These are phyloP conservation scores for Bombylius discolor DNA, from an alignment of 2,888 invertebrate genomes.

Conservation along the genomic window DNA sequence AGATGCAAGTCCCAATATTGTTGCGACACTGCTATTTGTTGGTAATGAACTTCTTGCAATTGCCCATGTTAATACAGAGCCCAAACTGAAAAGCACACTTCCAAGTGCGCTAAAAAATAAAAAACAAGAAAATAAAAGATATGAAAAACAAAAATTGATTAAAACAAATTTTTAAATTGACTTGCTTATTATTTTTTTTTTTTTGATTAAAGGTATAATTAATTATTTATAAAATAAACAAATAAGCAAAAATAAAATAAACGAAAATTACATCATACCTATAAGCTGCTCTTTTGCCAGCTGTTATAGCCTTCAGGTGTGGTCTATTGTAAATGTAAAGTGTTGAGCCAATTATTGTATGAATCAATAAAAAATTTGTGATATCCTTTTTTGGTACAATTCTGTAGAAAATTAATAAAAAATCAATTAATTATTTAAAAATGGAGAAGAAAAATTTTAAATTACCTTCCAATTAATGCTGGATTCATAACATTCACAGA, in stretches of 20 bases:
- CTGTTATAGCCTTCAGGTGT: slow-evolving; percentile 54
- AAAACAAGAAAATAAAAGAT: slow-evolving; percentile 2
- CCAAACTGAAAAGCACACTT: slow-evolving; percentile 73
- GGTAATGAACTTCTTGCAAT: slow-evolving; percentile 61
- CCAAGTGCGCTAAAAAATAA: slow-evolving; percentile 41
- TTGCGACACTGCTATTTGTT: slow-evolving; percentile 22
- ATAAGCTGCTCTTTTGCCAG: slow-evolving; percentile 50
- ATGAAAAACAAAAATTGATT: background rate
- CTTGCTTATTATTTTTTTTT: background rate
- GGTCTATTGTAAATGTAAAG: slow-evolving; percentile 71
- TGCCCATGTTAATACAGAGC: slow-evolving; percentile 81
- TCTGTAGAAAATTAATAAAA: slow-evolving; percentile 31
- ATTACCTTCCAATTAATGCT: slow-evolving; percentile 54
- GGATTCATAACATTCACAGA: slow-evolving; percentile 80
- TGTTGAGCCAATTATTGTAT: slow-evolving; percentile 69
- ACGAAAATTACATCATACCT: slow-evolving; percentile 37
- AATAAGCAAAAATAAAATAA: background rate
- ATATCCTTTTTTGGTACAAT: slow-evolving; percentile 60
- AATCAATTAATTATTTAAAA: background rate
- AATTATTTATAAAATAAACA: slow-evolving; percentile 1
- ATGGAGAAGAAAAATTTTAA: slow-evolving; percentile 15
- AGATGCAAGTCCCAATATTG: slow-evolving; percentile 28
- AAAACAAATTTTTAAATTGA: background rate
- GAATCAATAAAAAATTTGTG: slow-evolving; percentile 67
- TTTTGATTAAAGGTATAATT: background rate